A percentile compares a stretch with the other conserved stretches of the same genome.
Conservation (phyloP, 2,797 vertebrate species). For the Protosalanx chinensis region DNA sequence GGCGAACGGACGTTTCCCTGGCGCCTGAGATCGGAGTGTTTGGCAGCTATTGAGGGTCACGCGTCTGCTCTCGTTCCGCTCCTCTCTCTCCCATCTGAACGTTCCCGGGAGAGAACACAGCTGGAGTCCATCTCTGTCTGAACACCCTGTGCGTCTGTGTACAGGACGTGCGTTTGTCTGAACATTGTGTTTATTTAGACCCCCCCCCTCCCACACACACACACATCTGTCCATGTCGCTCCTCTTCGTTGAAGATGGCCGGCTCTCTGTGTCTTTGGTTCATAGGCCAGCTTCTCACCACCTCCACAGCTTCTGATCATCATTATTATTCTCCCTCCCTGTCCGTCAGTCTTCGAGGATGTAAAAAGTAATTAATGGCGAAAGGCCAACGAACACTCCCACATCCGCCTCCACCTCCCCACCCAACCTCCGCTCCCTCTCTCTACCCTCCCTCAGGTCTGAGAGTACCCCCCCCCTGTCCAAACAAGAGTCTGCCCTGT, state of each 20-base stretch:
- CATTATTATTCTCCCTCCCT: slow-evolving; percentile 44
- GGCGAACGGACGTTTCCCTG: slow-evolving; percentile 41
- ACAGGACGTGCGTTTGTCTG: background rate
- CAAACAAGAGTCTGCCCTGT: slow-evolving; percentile 47
- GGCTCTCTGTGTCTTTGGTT: background rate
- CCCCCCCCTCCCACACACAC: no score
- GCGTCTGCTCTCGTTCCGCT: background rate
- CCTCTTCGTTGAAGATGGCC: background rate
- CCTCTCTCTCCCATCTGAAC: background rate
- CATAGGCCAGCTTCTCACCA: slow-evolving; percentile 53
- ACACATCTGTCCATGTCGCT: slow-evolving; percentile 6
- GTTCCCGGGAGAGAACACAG: background rate
- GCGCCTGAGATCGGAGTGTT: slow-evolving; percentile 39
- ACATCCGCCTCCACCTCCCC: slow-evolving; percentile 7
- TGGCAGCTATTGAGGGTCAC: background rate
- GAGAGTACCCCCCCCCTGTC: slow-evolving; percentile 36
- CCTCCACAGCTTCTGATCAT: slow-evolving; percentile 54
- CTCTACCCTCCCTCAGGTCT: slow-evolving; percentile 19
- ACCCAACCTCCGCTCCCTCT: slow-evolving; percentile 35
- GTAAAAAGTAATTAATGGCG: slow-evolving; percentile 65
- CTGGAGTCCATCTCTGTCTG: background rate
- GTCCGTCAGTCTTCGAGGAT: slow-evolving; percentile 41
- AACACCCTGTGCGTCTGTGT: background rate
- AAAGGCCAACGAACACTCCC: slow-evolving; percentile 38
- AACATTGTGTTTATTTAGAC: slow-evolving; percentile 1